phyloP scores from a whole-genome alignment of 2,888 invertebrate genomes.

The Hedya salicella region DNA sequence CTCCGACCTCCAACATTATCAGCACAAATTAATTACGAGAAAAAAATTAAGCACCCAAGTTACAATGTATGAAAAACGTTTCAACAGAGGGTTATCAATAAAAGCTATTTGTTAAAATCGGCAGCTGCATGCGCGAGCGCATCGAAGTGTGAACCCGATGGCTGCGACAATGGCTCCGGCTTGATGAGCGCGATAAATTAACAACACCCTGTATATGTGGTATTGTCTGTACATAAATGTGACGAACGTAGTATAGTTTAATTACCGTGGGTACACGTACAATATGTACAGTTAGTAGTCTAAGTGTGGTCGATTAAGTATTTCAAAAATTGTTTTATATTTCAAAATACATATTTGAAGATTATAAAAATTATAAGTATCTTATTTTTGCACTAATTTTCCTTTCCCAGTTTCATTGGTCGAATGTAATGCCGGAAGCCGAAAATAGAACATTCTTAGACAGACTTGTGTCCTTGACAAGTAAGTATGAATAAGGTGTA shows the following conservation, averaged over 20 bases:
- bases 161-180: conserved; percentile 70
- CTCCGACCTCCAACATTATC: conserved; percentile 19
- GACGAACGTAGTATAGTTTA: not conserved
- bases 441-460: no score
- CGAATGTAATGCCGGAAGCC: no score
- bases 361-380: no score
- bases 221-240: conserved; percentile 12
- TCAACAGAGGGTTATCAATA: conserved; percentile 66
- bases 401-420: no score
- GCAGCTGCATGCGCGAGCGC: conserved; percentile 72
- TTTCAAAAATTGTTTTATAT: no score
- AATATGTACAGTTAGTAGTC: no score
- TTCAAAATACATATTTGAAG: no score
- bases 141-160: conserved; percentile 68
- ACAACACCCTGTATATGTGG: conserved; percentile 50
- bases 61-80: conserved; percentile 47
- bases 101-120: conserved; percentile 70
- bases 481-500: no score
- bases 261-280: no score
- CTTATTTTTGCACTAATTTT: no score
- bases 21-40: conserved; percentile 36
- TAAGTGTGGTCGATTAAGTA: no score
- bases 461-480: no score
- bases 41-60: conserved; percentile 46
- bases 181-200: conserved; percentile 77